These are phyloP conservation scores for Cerceris ruficornis DNA, from an alignment of 2,888 invertebrate genomes.

Conservation along the genomic window DNA sequence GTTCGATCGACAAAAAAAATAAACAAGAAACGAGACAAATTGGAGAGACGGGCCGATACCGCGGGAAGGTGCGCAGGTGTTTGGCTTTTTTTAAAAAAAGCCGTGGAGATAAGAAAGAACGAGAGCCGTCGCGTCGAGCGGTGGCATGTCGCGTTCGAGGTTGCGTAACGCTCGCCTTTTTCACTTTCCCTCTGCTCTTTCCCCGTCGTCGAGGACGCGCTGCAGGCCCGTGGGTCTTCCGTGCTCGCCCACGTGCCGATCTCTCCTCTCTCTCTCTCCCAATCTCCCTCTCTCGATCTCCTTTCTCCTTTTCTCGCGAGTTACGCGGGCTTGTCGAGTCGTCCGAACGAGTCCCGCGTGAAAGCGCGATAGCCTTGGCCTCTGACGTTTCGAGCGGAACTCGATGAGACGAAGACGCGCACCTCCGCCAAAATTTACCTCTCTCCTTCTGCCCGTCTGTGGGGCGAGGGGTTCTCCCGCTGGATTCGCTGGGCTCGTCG, in stretches of 20 bases:
- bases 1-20: no score
- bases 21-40: no score
- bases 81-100: background rate
- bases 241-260: conserved; percentile 52
- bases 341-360: conserved; percentile 9
- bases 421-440: background rate
- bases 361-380: conserved; percentile 58
- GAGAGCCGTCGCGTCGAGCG: background rate
- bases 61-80: background rate
- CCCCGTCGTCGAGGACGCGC: conserved; percentile 11
- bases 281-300: conserved; percentile 8
- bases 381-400: conserved; percentile 30
- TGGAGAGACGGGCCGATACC: no score
- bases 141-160: conserved; percentile 32
- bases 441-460: background rate
- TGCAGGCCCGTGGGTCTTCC: conserved; percentile 4
- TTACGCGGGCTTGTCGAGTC: background rate
- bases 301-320: no score
- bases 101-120: background rate
- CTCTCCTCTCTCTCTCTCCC: conserved; percentile 17
- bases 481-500: no score
- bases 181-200: conserved; percentile 47
- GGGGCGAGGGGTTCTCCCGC: background rate
- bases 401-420: background rate
- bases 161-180: conserved; percentile 51